Base-by-base conservation (phyloP, 2,113 vertebrate species). In the Burhinus oedicnemus region DNA sequence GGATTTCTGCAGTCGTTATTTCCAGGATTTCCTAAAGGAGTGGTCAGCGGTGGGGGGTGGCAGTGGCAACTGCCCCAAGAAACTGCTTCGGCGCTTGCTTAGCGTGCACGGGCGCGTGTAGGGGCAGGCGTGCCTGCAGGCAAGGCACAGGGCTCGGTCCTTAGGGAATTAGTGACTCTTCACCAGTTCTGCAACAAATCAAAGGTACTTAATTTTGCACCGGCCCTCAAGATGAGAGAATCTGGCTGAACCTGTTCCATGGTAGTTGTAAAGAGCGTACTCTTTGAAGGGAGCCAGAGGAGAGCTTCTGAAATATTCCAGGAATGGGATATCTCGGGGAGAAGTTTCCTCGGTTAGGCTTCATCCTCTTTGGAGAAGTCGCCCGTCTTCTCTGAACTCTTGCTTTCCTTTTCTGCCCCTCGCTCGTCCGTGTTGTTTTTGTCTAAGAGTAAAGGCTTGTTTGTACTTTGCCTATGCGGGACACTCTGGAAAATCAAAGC, bases 51-150 rank as follows among this genome's bases (percentile, higher is more conserved):
- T 2, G 12, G 22, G 23, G 20, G 42, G 38, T 34, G 61, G 38
- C 42, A 30, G n/a, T 17, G 17, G 54, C 32, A 57, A 29, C 68
- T 60, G 26, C 60, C 38, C 16, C 30, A n/a, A 11, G 54, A 61
- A 77, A 22, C 13, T 49, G 13, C 7, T 60, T 40, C 2, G 32
- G 66, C 38, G 5, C 55, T 65, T 66, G 30, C 49, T 49, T 40
- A 14, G 42, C 3, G 5, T 58, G 64, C 34, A 2, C 4, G 0
- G 8, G 11, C 4, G 7, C 44, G 11, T 1, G 17, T 4, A 20
- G 42, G n/a, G 36, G 23, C 12, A 11, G 51, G 23, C 0, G 27
- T 36, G 44, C 45, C 75, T 17, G 34, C 38, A 18, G 49, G 75
- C 32, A 20, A 34, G 44, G 17, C 38, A 1, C 29, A 10, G 83